A percentile compares a stretch with the other conserved stretches of the same genome.
These are phyloP conservation scores for Anarrhichthys ocellatus DNA, from an alignment of 2,113 vertebrate species.

Conservation along the genomic window DNA sequence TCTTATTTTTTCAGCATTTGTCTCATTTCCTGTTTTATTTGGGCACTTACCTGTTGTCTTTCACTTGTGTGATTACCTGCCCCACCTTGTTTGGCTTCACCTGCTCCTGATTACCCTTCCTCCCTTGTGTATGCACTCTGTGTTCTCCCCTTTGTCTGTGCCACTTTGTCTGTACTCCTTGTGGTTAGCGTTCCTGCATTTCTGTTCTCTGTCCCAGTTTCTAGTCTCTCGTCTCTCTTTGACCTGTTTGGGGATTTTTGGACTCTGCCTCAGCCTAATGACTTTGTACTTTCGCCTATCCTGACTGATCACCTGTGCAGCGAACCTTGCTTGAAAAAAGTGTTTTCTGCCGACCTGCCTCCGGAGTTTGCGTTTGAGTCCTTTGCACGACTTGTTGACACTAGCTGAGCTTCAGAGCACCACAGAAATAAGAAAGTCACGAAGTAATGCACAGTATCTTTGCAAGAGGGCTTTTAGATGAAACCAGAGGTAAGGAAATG, in stretches of 20 bases:
- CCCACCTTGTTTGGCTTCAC: background rate
- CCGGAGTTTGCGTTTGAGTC: background rate
- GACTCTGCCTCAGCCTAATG: background rate
- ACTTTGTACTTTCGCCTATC: background rate
- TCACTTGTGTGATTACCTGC: background rate
- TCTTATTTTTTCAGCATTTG: too few species aligned
- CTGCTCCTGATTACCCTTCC: too few species aligned
- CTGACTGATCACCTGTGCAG: background rate
- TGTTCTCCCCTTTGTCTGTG: background rate
- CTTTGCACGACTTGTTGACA: background rate
- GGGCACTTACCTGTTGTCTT: too few species aligned
- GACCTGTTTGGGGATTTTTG: background rate
- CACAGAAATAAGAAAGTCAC: too few species aligned
- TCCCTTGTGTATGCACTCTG: too few species aligned
- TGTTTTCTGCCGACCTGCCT: background rate
- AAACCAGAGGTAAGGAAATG: background rate
- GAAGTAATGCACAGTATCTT: background rate
- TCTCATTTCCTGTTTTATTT: too few species aligned
- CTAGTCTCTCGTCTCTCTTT: background rate
- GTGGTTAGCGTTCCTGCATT: background rate
- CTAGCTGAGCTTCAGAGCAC: background rate
- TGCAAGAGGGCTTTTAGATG: background rate
- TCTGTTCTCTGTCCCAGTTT: background rate
- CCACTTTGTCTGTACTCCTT: background rate
- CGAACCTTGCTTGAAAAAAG: background rate